Base-by-base conservation (phyloP, 2,113 vertebrate species). In the Etia nguti region DNA sequence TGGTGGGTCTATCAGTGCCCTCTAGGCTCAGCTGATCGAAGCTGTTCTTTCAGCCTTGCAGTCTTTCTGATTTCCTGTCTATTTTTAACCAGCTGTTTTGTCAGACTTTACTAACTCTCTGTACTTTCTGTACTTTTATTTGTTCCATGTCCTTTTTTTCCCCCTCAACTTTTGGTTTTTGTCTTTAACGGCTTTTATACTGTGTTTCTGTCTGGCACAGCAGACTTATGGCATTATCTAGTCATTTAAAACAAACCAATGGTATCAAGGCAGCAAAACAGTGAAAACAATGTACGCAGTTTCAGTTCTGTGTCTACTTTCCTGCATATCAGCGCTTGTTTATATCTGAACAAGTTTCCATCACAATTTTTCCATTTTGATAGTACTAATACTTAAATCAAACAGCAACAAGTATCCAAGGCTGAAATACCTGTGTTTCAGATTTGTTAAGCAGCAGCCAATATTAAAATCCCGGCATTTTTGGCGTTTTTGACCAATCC, bases 371-470 rank as follows among this genome's bases (percentile, higher is more conserved):
- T 73, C 41, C 22, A 6, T 26, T 46, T 46, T 73, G 15, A 73
- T 26, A 10, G 0, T 26, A 26, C 13, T 73, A 16, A 10, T 73
- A 43, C n/a, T 31, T 31, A 18, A 12, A 13, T 26, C 48, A n/a
- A 0, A 6, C 15, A 20, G 50, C 24, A 75, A 75, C 43, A 48
- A 29, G 16, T 20, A 18, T 5, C 22, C 24, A 77, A 77, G 12
- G 70, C 43, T 0, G 0, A 2, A 20, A 50, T 50, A 50, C 29
- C 46, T 31, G 6, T n/a, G 50, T 11, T 50, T 50, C 46, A 77
- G 26, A 1, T 77, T 31, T 8, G 43, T 75, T 48, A 26, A 75
- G 43, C 4, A 75, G 7, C 24, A 48, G 7, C 9, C 24, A 11
- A 8, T 6, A 46, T 73, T 26, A 31, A 29, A 9, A 75, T 29